phyloP scores from a whole-genome alignment of 2,888 invertebrate species.

The Trachelus tabidus region DNA sequence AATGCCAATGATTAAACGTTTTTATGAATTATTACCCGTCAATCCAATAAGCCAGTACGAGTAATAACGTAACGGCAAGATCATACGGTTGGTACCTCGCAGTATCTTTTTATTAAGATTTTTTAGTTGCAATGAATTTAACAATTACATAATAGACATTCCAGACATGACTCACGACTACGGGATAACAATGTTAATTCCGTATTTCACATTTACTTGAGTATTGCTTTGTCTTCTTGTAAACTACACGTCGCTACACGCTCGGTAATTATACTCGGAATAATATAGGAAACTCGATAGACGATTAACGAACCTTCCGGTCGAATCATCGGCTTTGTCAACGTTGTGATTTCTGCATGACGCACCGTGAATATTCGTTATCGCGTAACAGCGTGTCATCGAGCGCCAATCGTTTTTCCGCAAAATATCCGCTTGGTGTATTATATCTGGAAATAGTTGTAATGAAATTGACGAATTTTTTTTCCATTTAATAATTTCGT shows the following conservation, averaged over 20 bases:
- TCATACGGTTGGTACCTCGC: not conserved
- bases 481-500: not conserved
- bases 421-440: not conserved
- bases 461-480: not conserved
- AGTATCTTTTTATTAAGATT: not conserved
- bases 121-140: not conserved
- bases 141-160: not conserved
- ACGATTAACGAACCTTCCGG: not conserved
- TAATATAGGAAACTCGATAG: not conserved
- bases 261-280: not conserved
- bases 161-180: not conserved
- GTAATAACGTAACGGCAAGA: not conserved
- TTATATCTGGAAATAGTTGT: not conserved
- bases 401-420: not conserved
- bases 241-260: not conserved
- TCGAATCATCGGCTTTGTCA: not conserved
- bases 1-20: constrained; percentile 26
- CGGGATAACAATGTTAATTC: not conserved
- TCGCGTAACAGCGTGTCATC: not conserved
- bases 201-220: not conserved
- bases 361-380: not conserved
- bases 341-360: not conserved
- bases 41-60: not conserved
- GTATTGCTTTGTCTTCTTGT: not conserved
- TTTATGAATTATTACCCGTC: constrained; percentile 18